Evolutionary conservation across 2,888 invertebrate species (phyloP), one percentile per base, ranked within the genome.

Genomic region (Lycaena phlaeas): DNA sequence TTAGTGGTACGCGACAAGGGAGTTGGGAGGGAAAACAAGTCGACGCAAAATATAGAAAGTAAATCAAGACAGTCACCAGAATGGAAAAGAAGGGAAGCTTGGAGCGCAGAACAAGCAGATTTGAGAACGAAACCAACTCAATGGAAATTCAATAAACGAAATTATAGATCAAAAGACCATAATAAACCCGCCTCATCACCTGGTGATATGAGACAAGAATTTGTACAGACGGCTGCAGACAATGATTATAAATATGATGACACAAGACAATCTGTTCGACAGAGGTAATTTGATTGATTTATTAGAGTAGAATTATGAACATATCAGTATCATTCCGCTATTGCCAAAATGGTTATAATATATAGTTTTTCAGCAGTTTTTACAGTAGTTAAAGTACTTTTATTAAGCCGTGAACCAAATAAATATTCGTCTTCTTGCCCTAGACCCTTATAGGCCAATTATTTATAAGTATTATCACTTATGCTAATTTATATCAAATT

Each of bases 81-180:
- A 66, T 92, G 92, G 92, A 89, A 90, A 60, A 85, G 90, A 64
- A 88, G 92, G 63, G 94, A 94, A 86, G 94, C 94, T 18, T 95
- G 94, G 94, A 93, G 93, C 59, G 93, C 93, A 27, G 93, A 93
- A 68, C 89, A 87, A 60, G 75, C 86, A 61, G 88, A 89, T 76
- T 81, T 87, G 64, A 86, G 88, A 71, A 89, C 89, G 54, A 89
- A 88, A 64, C 88, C 90, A 52, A 89, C 88, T 40, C 89, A 90
- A 57, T 91, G 91, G 91, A 90, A 90, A 59, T 91, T 91, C 66
- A 91, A 91, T 69, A 88, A 90, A 52, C 86, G 89, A 54, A 88
- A 88, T 53, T 78, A 76, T 52, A 72, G 71, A 59, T 79, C 78
- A 36, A 85, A 79, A 61, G 86, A 87, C 48, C 82, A 74, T 49